Conservation (phyloP, 2,797 vertebrate genomes). For the Poeciliopsis infans region DNA sequence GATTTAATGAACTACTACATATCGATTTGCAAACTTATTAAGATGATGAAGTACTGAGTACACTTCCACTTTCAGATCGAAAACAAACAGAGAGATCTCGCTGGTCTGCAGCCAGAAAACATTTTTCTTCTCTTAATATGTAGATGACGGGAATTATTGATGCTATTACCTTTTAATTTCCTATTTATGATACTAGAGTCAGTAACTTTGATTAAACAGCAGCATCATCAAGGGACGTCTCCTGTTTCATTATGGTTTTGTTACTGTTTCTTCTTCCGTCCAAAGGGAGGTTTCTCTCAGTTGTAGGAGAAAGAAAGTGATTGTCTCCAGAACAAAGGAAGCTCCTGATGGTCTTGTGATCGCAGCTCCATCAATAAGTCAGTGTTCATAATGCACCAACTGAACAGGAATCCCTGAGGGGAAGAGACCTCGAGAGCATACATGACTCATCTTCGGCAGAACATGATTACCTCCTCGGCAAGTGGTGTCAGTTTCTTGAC, state of each 20-base stretch:
- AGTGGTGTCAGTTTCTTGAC: conserved; percentile 10
- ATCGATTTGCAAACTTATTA: conserved; percentile 55
- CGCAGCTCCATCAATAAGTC: conserved; percentile 67
- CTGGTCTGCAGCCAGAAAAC: conserved; percentile 2
- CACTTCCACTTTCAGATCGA: conserved; percentile 28
- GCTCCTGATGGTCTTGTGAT: conserved; percentile 66
- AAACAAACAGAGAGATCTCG: conserved; percentile 41
- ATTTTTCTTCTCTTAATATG: neutral
- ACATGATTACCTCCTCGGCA: conserved; percentile 27
- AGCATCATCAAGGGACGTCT: neutral
- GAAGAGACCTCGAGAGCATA: conserved; percentile 16
- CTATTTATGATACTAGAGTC: neutral
- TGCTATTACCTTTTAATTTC: conserved; percentile 2
- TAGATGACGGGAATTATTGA: neutral
- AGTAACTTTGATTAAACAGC: neutral
- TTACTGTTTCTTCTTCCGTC: neutral
- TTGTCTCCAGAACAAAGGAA: conserved; percentile 26
- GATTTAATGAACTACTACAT: conserved; percentile 50
- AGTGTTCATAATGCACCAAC: conserved; percentile 61
- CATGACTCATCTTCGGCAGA: conserved; percentile 40
- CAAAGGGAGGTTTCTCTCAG: conserved; percentile 4
- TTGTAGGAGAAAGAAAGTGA: conserved; percentile 23
- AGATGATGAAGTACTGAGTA: conserved; percentile 32
- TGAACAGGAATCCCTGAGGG: conserved; percentile 35
- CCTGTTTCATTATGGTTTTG: neutral